phyloP scores from a whole-genome alignment of 92 coral and sea anemone genomes.

The Siderastrea siderea region DNA sequence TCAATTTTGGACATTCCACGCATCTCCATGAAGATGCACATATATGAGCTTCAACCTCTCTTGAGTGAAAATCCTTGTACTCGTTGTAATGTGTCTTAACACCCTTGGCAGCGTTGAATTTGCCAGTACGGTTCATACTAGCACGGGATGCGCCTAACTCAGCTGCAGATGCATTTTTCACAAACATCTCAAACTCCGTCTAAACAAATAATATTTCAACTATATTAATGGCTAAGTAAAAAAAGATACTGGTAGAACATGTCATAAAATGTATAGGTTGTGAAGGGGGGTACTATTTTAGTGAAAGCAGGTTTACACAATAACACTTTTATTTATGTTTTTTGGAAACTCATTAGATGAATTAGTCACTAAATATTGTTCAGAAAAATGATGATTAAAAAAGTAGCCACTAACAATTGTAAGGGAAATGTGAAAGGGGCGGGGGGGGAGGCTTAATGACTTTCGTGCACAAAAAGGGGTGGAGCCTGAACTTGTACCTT shows the following conservation, averaged over 20 bases:
- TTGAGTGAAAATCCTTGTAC: slow-evolving; percentile 64
- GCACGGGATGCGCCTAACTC: slow-evolving; percentile 66
- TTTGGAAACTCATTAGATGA: too few species aligned
- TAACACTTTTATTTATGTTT: too few species aligned
- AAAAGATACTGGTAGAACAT: not conserved
- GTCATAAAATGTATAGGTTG: slow-evolving; percentile 1
- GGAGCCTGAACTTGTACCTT: too few species aligned
- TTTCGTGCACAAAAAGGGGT: too few species aligned
- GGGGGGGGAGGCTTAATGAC: too few species aligned
- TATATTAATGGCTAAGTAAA: not conserved
- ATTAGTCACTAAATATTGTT: too few species aligned
- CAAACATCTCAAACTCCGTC: slow-evolving; percentile 66
- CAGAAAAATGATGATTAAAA: too few species aligned
- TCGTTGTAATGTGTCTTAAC: slow-evolving; percentile 55
- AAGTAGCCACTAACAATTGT: too few species aligned
- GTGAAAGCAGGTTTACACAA: too few species aligned
- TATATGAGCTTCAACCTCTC: slow-evolving; percentile 68
- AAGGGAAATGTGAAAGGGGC: too few species aligned
- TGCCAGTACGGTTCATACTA: slow-evolving; percentile 47
- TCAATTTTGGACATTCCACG: slow-evolving; percentile 43
- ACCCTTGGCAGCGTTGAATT: slow-evolving; percentile 67
- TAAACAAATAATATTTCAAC: slow-evolving; percentile 10
- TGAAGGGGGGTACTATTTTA: too few species aligned
- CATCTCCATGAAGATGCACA: slow-evolving; percentile 68
- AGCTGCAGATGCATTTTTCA: slow-evolving; percentile 56